These are phyloP conservation scores for Byasa hedistus DNA, from an alignment of 2,888 invertebrate species.

Conservation along the genomic window DNA sequence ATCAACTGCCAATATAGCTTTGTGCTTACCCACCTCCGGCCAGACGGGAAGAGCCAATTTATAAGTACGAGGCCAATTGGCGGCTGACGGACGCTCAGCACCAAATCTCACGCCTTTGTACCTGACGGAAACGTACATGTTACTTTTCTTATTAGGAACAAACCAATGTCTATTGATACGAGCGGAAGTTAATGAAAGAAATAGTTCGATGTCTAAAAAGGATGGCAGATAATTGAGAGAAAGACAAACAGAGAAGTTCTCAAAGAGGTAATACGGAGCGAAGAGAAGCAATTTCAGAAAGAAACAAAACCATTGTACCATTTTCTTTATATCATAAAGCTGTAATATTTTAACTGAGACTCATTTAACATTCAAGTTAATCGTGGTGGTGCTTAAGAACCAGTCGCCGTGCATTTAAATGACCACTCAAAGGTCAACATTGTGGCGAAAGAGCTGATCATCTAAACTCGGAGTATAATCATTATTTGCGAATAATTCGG, in stretches of 20 bases:
- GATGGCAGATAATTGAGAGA: too few relatives aligned
- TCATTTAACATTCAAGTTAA: slow-evolving; percentile 9
- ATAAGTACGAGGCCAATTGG: slow-evolving; percentile 56
- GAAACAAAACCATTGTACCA: background rate
- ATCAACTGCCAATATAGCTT: slow-evolving; percentile 55
- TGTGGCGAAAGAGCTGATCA: slow-evolving; percentile 24
- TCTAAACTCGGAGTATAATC: slow-evolving; percentile 10
- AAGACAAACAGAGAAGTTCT: too few relatives aligned
- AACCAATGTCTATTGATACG: too few relatives aligned
- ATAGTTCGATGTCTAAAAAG: too few relatives aligned
- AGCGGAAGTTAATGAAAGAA: background rate
- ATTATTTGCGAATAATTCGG: slow-evolving; percentile 6
- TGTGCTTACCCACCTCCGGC: slow-evolving; percentile 38
- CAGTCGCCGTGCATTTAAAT: slow-evolving; percentile 21
- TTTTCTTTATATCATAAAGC: background rate
- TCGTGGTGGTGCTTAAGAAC: slow-evolving; percentile 16
- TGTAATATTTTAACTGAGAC: background rate
- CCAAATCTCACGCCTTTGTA: slow-evolving; percentile 24
- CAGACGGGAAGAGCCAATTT: slow-evolving; percentile 59
- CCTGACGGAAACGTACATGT: slow-evolving; percentile 4
- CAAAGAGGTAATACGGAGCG: too few relatives aligned
- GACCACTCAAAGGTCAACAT: slow-evolving; percentile 16
- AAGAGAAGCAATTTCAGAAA: too few relatives aligned
- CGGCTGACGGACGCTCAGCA: slow-evolving; percentile 13
- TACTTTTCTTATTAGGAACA: background rate